phyloP scores from a whole-genome alignment of 2,888 invertebrate genomes.

The Arge pagana region DNA sequence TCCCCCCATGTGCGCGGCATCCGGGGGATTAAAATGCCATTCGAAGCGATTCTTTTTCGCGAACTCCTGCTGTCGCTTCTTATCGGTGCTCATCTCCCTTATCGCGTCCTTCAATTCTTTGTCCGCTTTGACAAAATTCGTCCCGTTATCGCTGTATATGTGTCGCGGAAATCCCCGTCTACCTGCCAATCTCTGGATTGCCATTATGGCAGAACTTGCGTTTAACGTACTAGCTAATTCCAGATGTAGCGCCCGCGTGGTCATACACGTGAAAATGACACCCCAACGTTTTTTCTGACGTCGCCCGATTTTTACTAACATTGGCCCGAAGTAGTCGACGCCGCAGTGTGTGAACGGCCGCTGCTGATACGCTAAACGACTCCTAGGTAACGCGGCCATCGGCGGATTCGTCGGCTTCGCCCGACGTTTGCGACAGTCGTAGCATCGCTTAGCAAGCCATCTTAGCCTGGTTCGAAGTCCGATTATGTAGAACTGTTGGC shows the following conservation, averaged over 20 bases:
- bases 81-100: not conserved
- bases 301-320: conserved; percentile 26
- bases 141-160: conserved; percentile 32
- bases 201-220: conserved; percentile 28
- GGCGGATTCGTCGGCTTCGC: conserved; percentile 20
- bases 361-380: conserved; percentile 1
- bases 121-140: conserved; percentile 28
- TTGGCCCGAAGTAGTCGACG: conserved; percentile 31
- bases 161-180: conserved; percentile 23
- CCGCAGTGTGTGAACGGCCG: conserved; percentile 10
- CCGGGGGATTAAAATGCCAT: conserved; percentile 36
- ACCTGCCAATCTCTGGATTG: conserved; percentile 26
- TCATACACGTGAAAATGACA: conserved; percentile 18
- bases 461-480: conserved; percentile 22
- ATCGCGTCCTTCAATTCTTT: conserved; percentile 20
- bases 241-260: conserved; percentile 18
- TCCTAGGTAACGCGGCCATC: conserved; percentile 18
- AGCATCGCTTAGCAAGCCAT: not conserved
- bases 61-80: conserved; percentile 11
- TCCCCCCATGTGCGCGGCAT: conserved; percentile 33
- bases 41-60: conserved; percentile 26
- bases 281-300: conserved; percentile 7
- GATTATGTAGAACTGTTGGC: conserved; percentile 24
- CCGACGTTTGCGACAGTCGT: conserved; percentile 23
- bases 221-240: conserved; percentile 13